Conservation (phyloP, 2,113 vertebrate genomes). For the Oceanites oceanicus region DNA sequence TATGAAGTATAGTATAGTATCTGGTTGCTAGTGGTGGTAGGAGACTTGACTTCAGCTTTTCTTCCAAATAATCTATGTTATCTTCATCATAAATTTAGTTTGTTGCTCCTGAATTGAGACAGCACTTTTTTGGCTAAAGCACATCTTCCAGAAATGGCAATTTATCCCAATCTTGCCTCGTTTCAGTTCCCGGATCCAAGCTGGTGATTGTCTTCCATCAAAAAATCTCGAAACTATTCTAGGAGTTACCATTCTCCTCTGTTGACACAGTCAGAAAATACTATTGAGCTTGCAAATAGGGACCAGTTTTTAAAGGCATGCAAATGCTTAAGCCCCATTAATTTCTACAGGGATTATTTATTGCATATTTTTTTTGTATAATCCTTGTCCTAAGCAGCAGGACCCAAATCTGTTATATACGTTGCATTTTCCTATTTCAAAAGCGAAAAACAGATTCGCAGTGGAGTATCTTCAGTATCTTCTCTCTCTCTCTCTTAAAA, state of each 20-base stretch:
- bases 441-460: accelerated
- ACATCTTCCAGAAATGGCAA: background rate
- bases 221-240: accelerated
- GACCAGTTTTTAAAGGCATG: background rate
- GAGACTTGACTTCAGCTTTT: background rate
- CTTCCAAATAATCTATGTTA: background rate
- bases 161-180: accelerated
- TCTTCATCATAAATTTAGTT: background rate
- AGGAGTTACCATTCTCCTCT: background rate
- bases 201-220: background rate
- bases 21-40: background rate
- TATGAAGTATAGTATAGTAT: accelerated
- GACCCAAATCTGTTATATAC: accelerated
- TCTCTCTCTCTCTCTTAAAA: background rate
- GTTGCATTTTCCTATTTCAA: background rate
- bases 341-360: background rate
- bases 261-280: background rate
- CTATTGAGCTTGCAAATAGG: background rate
- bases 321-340: background rate
- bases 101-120: background rate
- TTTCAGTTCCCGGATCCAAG: background rate
- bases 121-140: accelerated
- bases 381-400: background rate
- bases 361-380: background rate
- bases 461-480: accelerated